Conservation (phyloP, 2,113 vertebrate genomes). For the Corythaixoides concolor region DNA sequence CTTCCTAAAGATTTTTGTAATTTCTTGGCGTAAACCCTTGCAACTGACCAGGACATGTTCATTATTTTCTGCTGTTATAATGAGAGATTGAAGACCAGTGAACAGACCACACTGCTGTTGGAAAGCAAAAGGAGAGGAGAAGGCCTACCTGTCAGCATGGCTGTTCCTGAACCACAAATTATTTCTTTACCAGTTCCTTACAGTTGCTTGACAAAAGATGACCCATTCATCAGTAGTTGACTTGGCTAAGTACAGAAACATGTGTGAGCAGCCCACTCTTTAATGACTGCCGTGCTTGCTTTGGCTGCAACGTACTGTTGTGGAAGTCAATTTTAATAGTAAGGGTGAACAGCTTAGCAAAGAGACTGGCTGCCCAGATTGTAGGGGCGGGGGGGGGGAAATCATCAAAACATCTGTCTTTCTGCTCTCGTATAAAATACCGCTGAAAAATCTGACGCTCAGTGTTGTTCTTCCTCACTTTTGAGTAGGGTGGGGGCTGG, state of each 20-base stretch:
- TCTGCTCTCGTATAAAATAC: constrained; percentile 30
- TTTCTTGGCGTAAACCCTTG: background rate
- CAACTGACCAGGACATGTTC: background rate
- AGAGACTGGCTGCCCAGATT: constrained; percentile 35
- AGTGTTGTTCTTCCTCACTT: constrained; percentile 11
- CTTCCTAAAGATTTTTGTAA: background rate
- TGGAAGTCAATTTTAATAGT: constrained; percentile 57
- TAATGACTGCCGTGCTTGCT: constrained; percentile 16
- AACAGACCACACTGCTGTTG: background rate
- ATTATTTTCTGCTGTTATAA: background rate
- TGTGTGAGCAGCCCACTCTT: constrained; percentile 33
- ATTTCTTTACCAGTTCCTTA: constrained; percentile 26
- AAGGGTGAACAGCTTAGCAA: constrained; percentile 35
- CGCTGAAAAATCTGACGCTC: constrained; percentile 59
- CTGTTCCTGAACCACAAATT: background rate
- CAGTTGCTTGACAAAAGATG: constrained; percentile 26
- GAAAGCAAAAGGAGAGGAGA: background rate
- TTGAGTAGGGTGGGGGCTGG: background rate
- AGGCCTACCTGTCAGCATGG: constrained; percentile 23
- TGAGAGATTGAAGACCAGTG: background rate
- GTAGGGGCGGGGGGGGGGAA: background rate
- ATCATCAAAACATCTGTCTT: constrained; percentile 51
- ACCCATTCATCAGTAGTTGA: constrained; percentile 29
- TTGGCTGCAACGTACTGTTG: constrained; percentile 33
- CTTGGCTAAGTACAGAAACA: constrained; percentile 27